phyloP scores from a whole-genome alignment of 2,113 vertebrate genomes.

The Tragelaphus imberbis region DNA sequence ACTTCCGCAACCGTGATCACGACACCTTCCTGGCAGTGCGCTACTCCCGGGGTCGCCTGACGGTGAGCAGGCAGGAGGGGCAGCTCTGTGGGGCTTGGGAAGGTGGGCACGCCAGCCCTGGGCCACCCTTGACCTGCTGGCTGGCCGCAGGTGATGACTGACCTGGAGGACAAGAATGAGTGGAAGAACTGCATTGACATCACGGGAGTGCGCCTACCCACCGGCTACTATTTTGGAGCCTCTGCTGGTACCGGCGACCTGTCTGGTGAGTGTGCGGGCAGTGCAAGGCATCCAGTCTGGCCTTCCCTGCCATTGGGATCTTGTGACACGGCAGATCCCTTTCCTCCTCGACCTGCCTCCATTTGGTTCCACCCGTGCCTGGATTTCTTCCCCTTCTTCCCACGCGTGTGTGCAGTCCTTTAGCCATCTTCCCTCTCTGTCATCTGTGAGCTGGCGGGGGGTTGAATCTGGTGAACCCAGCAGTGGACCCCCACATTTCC shows the following conservation, averaged over 20 bases:
- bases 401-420: not conserved
- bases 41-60: slow-evolving; percentile 94
- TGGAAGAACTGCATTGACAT: slow-evolving; percentile 99
- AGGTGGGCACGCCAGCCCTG: fast-evolving
- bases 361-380: not conserved
- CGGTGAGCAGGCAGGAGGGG: slow-evolving; percentile 79
- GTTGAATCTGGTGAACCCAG: not conserved
- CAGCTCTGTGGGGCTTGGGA: fast-evolving
- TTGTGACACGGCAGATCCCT: fast-evolving
- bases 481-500: not conserved
- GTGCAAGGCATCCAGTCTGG: not conserved
- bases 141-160: slow-evolving; percentile 90
- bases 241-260: slow-evolving; percentile 97
- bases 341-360: not conserved
- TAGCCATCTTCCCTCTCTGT: not conserved
- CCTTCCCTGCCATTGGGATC: not conserved
- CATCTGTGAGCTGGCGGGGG: not conserved
- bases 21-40: slow-evolving; percentile 97
- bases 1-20: slow-evolving; percentile 92
- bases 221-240: slow-evolving; percentile 95
- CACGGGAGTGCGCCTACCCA: slow-evolving; percentile 94
- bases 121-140: not conserved
- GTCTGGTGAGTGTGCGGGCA: slow-evolving; percentile 83
- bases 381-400: not conserved
- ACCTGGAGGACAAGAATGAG: slow-evolving; percentile 94